Evolutionary conservation across 1,140 invertebrate species (phyloP), one percentile per base, ranked within the genome.

Genomic region (Mactra quadrangularis): DNA sequence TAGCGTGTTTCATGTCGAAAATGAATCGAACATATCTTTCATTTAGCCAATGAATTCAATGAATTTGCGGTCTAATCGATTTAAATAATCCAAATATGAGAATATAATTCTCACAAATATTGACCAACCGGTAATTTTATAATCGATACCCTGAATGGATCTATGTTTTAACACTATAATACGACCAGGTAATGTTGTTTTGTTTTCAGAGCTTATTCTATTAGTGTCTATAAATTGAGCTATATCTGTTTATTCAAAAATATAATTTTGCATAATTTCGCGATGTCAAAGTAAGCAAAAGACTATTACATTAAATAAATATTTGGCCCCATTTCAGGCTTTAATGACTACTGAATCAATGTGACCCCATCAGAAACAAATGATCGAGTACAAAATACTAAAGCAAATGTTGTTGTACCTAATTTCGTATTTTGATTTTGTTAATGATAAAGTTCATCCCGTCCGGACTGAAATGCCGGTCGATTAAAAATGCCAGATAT

Each of bases 171-270:
- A 41, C 57, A 64, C 47, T 59, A 45, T 25, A 64, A 47, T 76
- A 57, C 31, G 33, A 76, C 27, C 59, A 25, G 13, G n/a, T 50
- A 62, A 62, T 47, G 50, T 45, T 55, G 38, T 55, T 75, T 76
- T 76, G 74, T 76, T 76, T 76, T n/a, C 33, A 31, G 47, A 50
- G 71, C 74, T 76, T 76, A 76, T 76, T 76, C 74, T 76, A 64
- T 76, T 64, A 62, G 35, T 25, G 22, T 29, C 31, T 62, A 41
- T 33, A 76, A 62, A 62, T 38, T 60, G 35, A 17, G 35, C 41
- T 19, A 62, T 29, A 76, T 60, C 74, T 62, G 47, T 76, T 76
- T 76, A 64, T 76, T 62, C 59, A 76, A 62, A 76, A 76, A 27
- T 76, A 76, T 62, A 76, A 76, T 76, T 76, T 35, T 47, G 74